Evolutionary conservation across 2,113 vertebrate genomes (phyloP), one percentile per base, ranked within the genome.

Genomic region (Penelope pileata): DNA sequence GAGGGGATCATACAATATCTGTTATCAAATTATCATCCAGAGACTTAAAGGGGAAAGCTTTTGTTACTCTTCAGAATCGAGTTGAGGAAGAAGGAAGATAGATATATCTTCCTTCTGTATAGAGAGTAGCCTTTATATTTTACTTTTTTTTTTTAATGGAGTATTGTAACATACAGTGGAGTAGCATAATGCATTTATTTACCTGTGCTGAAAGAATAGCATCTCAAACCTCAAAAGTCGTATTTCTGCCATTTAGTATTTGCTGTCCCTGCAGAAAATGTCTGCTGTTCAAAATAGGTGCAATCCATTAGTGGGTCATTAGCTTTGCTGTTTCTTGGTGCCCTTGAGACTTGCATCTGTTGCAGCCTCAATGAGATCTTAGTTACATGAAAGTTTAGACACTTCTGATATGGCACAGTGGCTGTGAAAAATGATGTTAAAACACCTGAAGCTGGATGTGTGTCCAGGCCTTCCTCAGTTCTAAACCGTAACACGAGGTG

Each of bases 401-500:
- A 6, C 12, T 76, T 5, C 66, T 84, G 4, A 4, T 26, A 42
- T 69, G 42, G 21, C 30, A 58, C 63, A 48, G 45, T 53, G 27
- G 10, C 32, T 53, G 21, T 36, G 56, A 15, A n/a, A 32, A 51
- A 17, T 13, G 16, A 19, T 43, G 17, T 45, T 84, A 45, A 36
- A 86, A 47, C 12, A 59, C 17, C 1, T 2, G 32, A 54, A 79
- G 58, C 10, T 66, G 36, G 3, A 43, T 75, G 27, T 26, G 18
- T 88, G 76, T 19, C 30, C 27, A 32, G n/a, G 24, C 18, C 64
- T 69, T 21, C 66, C 54, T 83, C 75, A 91, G 48, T 94, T 92
- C 83, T 84, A 27, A 89, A 23, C 12, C 3, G 0, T 69, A 89
- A 84, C 96, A 93, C 88, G 85, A 89, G 96, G n/a, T 93, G 96